Base-by-base conservation (phyloP, 2,113 vertebrate genomes). In the Heloderma charlesbogerti region DNA sequence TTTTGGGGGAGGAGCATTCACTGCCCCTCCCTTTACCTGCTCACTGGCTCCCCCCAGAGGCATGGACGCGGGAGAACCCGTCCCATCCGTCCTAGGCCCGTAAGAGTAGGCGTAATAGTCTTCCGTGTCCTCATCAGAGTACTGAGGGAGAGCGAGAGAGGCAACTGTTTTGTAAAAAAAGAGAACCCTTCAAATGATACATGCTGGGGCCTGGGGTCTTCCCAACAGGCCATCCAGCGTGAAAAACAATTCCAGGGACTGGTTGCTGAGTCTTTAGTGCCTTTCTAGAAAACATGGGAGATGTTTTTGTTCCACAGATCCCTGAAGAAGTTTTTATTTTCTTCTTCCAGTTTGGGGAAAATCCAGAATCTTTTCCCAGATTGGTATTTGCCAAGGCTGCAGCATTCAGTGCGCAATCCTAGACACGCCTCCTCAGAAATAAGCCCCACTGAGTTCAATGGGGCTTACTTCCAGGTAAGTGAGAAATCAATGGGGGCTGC, bases 71-170 rank as follows among this genome's bases (percentile, higher is more conserved):
- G 94, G 94, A 91, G 63, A 13, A 7, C 93, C 91, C 93, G 94
- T 94, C 94, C 95, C 79, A 80, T 94, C 95, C 91, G 95, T 97
- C 92, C 96, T 95, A 92, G 96, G 95, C 94, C 97, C 97, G 91
- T 97, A 96, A 97, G 97, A 97, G 97, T 96, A 96, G 80, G 96
- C 93, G 90, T 97, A 96, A 96, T 98, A 96, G 95, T 97, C 97
- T 95, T 97, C 97, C 95, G 95, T 94, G 90, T 97, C 97, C 96
- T 97, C 97, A 97, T 97, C 97, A 97, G 96, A 97, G 97, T 96
- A 97, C 97, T 95, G 95, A 95, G 95, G 93, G 89, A 92, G 94
- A 84, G 86, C 90, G 13, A 75, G 83, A 67, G 60, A 66, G 66
- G 34, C 29, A 29, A 34, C 27, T 45, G 78, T n/a, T n/a, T 25